Base-by-base conservation (phyloP, 2,797 vertebrate species). In the Coregonus sp. region DNA sequence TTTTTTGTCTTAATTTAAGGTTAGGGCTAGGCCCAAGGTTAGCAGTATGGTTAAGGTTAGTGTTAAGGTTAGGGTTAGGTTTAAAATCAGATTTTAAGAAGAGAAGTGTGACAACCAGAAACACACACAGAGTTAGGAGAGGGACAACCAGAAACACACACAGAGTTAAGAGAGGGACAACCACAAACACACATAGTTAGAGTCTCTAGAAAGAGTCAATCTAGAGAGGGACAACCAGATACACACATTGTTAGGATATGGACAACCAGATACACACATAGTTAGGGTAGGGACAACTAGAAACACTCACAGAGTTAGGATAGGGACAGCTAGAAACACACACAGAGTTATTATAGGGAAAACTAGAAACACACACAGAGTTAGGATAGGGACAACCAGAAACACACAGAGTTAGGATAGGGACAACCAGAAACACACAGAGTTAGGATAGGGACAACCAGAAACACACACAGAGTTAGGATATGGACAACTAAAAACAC, bases 61-160 rank as follows among this genome's bases (percentile, higher is more conserved):
- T 9, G 7, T 2, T 40, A 9, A 40, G 7, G 7, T 40, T 9
- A 40, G 33, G 33, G 33, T 33, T 33, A 40, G 35, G 35, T 37
- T 37, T 37, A 5, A 37, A 37, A 37, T 37, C 35, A 37, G 35
- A 37, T 37, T 37, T 5, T 37, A 5, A 37, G 35, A 37, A 5
- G 35, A 37, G 35, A 37, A 70, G 37, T 5, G 68, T 35, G 37
- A 70, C 18, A 59, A 18, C 16, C n/a, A 4, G 4, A 61, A 20
- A 37, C 35, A 50, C 35, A 40, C 7, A 33, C 18, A 25, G 51
- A 56, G 15, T 51, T 12, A 29, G 1, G 25, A 14, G 11, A 63
- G 97, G 88, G 92, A 99, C 98, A 65, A 99, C 98, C 25, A 25
- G 25, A 25, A 25, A 25, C 25, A 25, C 25, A 25, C 25, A 25